These are phyloP conservation scores for Seriola dumerili DNA, from an alignment of 2,113 vertebrate genomes.

Conservation along the genomic window DNA sequence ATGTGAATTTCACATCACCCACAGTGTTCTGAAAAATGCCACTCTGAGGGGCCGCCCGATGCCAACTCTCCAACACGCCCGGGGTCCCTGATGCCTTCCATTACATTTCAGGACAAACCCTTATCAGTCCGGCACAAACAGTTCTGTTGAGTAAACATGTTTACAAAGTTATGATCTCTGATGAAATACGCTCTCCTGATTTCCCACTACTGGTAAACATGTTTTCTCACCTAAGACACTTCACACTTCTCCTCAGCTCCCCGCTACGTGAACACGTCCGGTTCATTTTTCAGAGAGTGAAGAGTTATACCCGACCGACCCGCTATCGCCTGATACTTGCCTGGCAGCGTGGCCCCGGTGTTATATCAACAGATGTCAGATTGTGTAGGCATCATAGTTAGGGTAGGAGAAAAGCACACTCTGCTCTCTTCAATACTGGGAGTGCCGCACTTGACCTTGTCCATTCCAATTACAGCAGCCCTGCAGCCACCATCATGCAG, in stretches of 20 bases:
- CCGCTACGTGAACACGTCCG: conserved; percentile 2
- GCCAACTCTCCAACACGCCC: conserved; percentile 15
- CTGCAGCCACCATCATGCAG: conserved; percentile 54
- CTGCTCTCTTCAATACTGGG: conserved; percentile 54
- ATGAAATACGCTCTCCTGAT: conserved; percentile 43
- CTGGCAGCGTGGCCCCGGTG: conserved; percentile 32
- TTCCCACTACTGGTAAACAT: conserved; percentile 45
- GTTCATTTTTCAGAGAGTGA: conserved; percentile 17
- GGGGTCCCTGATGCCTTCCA: conserved; percentile 21
- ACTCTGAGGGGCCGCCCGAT: conserved; percentile 6
- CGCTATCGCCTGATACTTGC: not conserved
- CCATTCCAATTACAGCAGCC: conserved; percentile 63
- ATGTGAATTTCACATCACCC: conserved; percentile 20
- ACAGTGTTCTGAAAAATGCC: conserved; percentile 8
- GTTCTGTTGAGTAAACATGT: conserved; percentile 51
- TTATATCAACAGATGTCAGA: conserved; percentile 69
- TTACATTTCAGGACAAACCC: conserved; percentile 38
- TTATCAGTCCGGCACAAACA: conserved; percentile 56
- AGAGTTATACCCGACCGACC: not conserved
- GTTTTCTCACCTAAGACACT: conserved; percentile 59
- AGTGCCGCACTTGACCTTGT: conserved; percentile 74
- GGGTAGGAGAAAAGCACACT: conserved; percentile 50
- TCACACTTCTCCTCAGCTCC: conserved; percentile 7
- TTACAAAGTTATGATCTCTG: conserved; percentile 49
- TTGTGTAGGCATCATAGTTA: conserved; percentile 65